Percentiles rank a stretch among this genome's conserved stretches.
phyloP scores from a whole-genome alignment of 1,140 invertebrate genomes.

The Aphidius ervi region DNA sequence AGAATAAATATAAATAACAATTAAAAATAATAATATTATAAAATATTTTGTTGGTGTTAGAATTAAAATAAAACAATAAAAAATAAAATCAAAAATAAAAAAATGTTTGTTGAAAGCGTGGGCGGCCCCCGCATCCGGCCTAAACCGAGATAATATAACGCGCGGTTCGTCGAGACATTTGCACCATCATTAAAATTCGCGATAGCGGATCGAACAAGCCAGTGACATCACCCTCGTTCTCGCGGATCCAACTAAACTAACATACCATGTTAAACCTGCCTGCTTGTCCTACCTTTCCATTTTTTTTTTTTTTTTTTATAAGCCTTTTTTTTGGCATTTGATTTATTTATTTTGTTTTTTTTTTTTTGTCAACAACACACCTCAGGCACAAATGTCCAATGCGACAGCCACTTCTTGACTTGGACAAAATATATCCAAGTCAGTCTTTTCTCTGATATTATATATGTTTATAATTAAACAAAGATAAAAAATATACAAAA shows the following conservation, averaged over 20 bases:
- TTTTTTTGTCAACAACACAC: constrained; percentile 13
- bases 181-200: constrained; percentile 56
- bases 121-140: constrained; percentile 52
- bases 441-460: too few species aligned
- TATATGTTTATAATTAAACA: too few species aligned
- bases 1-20: neutral
- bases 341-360: constrained; percentile 6
- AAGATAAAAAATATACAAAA: too few species aligned
- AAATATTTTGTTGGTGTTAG: neutral
- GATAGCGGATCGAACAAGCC: constrained; percentile 54
- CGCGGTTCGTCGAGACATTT: constrained; percentile 49
- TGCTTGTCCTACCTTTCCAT: constrained; percentile 25
- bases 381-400: neutral
- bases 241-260: constrained; percentile 50
- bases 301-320: constrained; percentile 17
- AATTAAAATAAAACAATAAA: neutral
- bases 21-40: neutral
- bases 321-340: constrained; percentile 15
- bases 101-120: constrained; percentile 36
- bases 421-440: too few species aligned
- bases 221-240: constrained; percentile 51
- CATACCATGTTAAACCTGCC: constrained; percentile 31
- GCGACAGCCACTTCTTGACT: constrained; percentile 3
- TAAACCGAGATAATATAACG: constrained; percentile 54
- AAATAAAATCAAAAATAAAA: constrained; percentile 7